Base-by-base conservation (phyloP, 2,888 invertebrate species). In the Lasioglossum lativentre region DNA sequence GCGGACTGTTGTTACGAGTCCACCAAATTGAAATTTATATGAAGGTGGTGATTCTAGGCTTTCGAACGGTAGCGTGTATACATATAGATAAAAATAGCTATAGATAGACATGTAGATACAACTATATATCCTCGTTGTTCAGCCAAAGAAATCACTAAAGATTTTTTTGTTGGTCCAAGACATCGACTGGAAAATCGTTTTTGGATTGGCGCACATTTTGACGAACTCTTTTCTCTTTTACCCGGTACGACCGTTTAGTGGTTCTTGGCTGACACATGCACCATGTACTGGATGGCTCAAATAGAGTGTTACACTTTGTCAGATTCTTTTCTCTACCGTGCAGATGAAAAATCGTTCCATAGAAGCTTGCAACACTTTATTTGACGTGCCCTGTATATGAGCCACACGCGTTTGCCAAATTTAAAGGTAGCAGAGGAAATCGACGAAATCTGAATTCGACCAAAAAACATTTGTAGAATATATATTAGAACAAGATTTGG, bases 81-180 rank as follows among this genome's bases (percentile, higher is more conserved):
- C 42, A 27, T 42, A 71, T 30, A 27, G n/a, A 42, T 63, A 82
- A 82, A 66, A 56, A 12, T 78, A 80, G 40, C 38, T 85, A 82
- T 84, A 83, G 80, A 68, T 84, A 72, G 84, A 84, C 86, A 79
- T 76, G 59, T 88, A 79, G 81, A 82, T 81, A 78, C 78, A 77
- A 68, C 47, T 75, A 68, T 68, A 68, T 73, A 78, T 88, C 38
- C 34, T 68, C 68, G 23, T 38, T 68, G 68, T 68, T 68, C 68
- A 68, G 68, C 68, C 68, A 38, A 68, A 68, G 34, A 34, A 68
- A 34, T 68, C 68, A 23, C 23, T 68, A 68, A 63, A 68, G 34
- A 68, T 68, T 68, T 63, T 63, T 68, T 38, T 34, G 23, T 38
- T 38, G 68, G 19, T 68, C 38, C 68, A 63, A 63, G 63, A 30